Base-by-base conservation (phyloP, 2,888 invertebrate species). In the Oegoconia quadripuncta region DNA sequence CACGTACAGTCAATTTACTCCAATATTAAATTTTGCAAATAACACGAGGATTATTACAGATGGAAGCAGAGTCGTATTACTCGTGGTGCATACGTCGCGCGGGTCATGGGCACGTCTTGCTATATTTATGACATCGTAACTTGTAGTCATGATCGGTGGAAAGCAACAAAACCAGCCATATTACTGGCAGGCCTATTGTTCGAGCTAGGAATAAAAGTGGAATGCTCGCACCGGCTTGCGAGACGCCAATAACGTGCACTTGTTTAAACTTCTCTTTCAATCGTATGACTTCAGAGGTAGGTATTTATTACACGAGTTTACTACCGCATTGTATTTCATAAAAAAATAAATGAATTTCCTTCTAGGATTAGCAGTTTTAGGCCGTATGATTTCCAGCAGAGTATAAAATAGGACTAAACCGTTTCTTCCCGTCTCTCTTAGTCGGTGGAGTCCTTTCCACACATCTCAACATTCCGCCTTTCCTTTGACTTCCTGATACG, bases 51-150 rank as follows among this genome's bases (percentile, higher is more conserved):
- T 13, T 15, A 31, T 30, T 31, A 31, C 18, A 13, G 23, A n/a
- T 31, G 37, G 37, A 5, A 38, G 23, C 39, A 17, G 39, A 14
- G 18, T 39, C 39, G 23, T 34, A 39, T 39, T 34, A 34, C 39
- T 34, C 17, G 7, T 30, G 13, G 17, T 28, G 12, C 34, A 34
- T 26, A 14, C 28, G 35, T 13, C 28, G 71, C 64, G 42, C 69
- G 59, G 80, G 77, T 79, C 82, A 77, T 66, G 77, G 79, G 79
- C 83, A 78, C 79, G 79, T 79, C 74, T 67, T 64, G 68, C 59
- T 52, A 68, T 82, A 84, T 82, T 86, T 81, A 86, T 84, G 75
- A 81, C 76, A 55, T 78, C 82, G 72, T 83, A 80, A 84, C 82
- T 82, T 69, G 75, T 71, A 71, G 65, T 73, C 68, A 68, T 73